Evolutionary conservation across 2,113 vertebrate genomes (phyloP), one percentile per base, ranked within the genome.

Genomic region (Nerophis lumbriciformis): DNA sequence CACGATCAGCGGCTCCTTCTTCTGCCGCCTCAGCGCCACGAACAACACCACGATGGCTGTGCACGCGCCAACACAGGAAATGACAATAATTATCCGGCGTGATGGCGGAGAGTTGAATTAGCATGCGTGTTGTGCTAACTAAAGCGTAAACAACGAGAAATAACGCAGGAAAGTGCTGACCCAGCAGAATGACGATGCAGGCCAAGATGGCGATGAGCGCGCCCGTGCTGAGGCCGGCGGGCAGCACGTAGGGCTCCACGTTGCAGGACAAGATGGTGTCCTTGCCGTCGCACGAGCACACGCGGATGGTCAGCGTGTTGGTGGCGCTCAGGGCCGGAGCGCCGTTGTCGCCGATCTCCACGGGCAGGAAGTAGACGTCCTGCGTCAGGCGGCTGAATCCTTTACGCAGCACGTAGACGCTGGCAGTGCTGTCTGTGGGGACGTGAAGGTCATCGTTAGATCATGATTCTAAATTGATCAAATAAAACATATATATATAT

Each of bases 171-270:
- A 51, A 38, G 10, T 55, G 13, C 85, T 92, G 84, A 99, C 96
- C 95, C 36, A 99, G 75, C 13, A 99, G 84, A 8, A 99, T 98
- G 76, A 98, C 93, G 3, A 99, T 98, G 65, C 97, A 99, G 71
- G 97, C 94, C 1, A 99, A 91, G 70, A 99, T 99, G 66, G 97
- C 95, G 0, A 99, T 92, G 37, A 99, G 90, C 0, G 96, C 96
- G 0, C 95, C 95, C 0, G 96, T 98, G 88, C 97, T 99, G 38
- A 99, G 91, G 0, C 97, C 96, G 0, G 97, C 94, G 0, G 93
- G 93, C 10, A 98, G 90, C 5, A 93, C 77, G 48, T 93, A 92
- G 38, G 96, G 94, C 70, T 97, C 94, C 0, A 93, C 93, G 0
- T 92, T 98, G 63, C 96, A 99, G 61, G 94, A 96, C 0, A 94